A percentile compares a stretch with the other conserved stretches of the same genome.
Conservation (phyloP, 1,140 invertebrate species). For the Hormaphis cornu region DNA sequence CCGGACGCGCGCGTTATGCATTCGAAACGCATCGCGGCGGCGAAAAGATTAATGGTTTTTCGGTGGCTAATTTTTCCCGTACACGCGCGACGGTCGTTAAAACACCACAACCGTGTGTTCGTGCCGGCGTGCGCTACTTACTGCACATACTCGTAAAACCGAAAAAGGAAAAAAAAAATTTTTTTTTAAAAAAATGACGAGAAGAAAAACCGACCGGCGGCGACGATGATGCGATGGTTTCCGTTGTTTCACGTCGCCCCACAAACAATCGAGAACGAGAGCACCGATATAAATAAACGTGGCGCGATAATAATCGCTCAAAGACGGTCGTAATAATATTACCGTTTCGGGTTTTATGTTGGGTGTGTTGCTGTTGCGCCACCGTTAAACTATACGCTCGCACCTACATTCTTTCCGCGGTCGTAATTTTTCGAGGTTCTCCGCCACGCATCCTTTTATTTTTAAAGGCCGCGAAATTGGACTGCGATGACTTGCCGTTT, state of each 20-base stretch:
- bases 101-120: background rate
- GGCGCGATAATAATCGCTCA: no score
- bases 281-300: background rate
- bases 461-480: constrained; percentile 23
- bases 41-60: constrained; percentile 24
- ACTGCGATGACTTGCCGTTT: constrained; percentile 1
- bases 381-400: no score
- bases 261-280: background rate
- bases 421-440: background rate
- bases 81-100: background rate
- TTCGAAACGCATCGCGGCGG: no score
- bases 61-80: constrained; percentile 2
- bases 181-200: background rate
- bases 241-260: constrained; percentile 6
- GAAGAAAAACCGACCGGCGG: background rate
- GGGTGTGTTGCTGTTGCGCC: no score
- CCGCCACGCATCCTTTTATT: background rate
- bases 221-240: constrained; percentile 16
- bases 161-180: background rate
- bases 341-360: no score
- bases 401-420: background rate
- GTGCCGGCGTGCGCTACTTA: background rate
- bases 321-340: background rate
- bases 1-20: background rate
- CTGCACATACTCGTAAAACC: background rate